These are phyloP conservation scores for Muscicapa comitata DNA, from an alignment of 2,797 vertebrate genomes.

Conservation along the genomic window DNA sequence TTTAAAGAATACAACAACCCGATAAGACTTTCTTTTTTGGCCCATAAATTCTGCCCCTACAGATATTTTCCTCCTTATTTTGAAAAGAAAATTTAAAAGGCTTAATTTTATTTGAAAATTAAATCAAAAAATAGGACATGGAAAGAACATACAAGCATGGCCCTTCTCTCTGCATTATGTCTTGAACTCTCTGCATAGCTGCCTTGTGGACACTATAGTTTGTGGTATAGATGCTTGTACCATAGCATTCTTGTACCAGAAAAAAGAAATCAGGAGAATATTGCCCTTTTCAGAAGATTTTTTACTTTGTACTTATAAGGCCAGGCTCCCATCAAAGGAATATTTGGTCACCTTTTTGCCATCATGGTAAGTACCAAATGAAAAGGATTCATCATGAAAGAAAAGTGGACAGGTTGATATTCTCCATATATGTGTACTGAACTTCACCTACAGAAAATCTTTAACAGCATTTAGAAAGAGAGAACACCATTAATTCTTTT, in stretches of 20 bases:
- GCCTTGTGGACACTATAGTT: background rate
- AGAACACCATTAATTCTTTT: background rate
- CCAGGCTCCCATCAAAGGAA: background rate
- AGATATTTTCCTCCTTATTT: background rate
- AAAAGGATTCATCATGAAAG: background rate
- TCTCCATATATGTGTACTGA: background rate
- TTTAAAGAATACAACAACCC: too few species aligned
- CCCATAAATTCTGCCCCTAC: background rate
- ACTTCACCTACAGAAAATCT: background rate
- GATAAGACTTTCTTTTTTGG: background rate
- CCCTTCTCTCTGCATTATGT: background rate
- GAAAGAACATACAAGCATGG: background rate
- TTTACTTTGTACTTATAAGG: background rate
- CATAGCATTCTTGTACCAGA: background rate
- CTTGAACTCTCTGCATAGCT: background rate
- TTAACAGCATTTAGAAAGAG: background rate
- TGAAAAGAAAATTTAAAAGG: background rate
- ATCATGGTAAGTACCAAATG: background rate
- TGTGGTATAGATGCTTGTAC: background rate
- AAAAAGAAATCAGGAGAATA: background rate
- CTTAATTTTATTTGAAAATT: background rate
- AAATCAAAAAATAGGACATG: background rate
- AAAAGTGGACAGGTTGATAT: background rate
- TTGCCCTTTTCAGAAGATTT: background rate
- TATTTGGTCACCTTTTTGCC: background rate